These are phyloP conservation scores for Marronus borbonicus DNA, from an alignment of 2,888 invertebrate genomes.

Conservation along the genomic window DNA sequence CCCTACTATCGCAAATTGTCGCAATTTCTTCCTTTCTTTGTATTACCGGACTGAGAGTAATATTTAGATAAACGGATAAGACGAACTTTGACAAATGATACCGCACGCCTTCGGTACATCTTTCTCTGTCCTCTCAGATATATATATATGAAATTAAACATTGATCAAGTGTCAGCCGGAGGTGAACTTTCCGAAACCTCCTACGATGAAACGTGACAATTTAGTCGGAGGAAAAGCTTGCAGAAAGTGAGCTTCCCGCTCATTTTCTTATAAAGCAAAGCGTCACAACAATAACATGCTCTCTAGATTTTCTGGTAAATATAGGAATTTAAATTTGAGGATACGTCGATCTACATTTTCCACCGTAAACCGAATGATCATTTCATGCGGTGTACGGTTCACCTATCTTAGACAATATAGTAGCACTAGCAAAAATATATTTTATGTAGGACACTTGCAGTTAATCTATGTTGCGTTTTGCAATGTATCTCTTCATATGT, in stretches of 20 bases:
- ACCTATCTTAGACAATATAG: no score
- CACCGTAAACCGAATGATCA: no score
- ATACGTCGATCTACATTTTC: no score
- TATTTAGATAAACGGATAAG: conserved; percentile 44
- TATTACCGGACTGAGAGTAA: conserved; percentile 30
- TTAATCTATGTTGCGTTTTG: no score
- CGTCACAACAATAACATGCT: no score
- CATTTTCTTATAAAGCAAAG: background rate
- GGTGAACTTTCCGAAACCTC: conserved; percentile 22
- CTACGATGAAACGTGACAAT: conserved; percentile 23
- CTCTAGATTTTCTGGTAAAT: no score
- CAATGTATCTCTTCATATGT: no score
- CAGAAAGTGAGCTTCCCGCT: background rate
- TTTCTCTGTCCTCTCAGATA: conserved; percentile 16
- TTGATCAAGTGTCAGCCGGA: conserved; percentile 34
- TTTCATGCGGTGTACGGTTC: no score
- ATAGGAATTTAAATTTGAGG: no score
- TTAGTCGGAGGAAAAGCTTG: background rate
- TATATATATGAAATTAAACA: conserved; percentile 28
- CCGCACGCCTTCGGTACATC: conserved; percentile 12
- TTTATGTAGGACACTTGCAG: no score
- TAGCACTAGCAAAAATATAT: no score
- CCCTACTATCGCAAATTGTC: conserved; percentile 33
- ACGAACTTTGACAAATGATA: conserved; percentile 40
- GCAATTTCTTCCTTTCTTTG: conserved; percentile 42